Conservation (phyloP, 1,140 invertebrate genomes). For the Listronotus oregonensis region DNA sequence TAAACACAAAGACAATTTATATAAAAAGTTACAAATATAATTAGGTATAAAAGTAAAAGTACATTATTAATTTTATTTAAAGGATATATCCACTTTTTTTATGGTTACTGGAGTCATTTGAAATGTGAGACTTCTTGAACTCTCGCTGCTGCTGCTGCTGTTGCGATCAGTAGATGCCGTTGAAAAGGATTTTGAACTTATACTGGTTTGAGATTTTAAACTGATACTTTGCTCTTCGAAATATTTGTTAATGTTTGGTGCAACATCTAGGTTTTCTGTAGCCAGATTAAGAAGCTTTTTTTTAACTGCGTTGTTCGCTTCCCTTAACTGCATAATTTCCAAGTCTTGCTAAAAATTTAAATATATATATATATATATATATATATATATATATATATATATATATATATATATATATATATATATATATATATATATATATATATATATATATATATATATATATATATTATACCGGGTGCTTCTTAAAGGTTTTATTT, state of each 20-base stretch:
- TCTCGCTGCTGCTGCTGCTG: not conserved
- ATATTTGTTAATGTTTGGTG: slow-evolving; percentile 41
- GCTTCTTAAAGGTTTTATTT: too few relatives aligned
- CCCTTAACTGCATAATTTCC: slow-evolving; percentile 48
- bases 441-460: not conserved
- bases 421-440: slow-evolving; percentile 9
- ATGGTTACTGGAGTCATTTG: slow-evolving; percentile 17
- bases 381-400: too few relatives aligned
- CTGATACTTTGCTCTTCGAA: slow-evolving; percentile 38
- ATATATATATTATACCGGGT: not conserved
- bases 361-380: slow-evolving; percentile 4
- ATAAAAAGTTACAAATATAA: too few relatives aligned
- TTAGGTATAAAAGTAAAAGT: slow-evolving; percentile 14
- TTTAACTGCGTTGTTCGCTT: slow-evolving; percentile 52
- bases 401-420: slow-evolving; percentile 1
- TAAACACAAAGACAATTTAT: too few relatives aligned
- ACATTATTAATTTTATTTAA: slow-evolving; percentile 14
- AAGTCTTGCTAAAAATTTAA: slow-evolving; percentile 49
- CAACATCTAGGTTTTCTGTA: slow-evolving; percentile 47
- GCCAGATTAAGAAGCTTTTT: slow-evolving; percentile 55
- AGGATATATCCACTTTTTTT: slow-evolving; percentile 34
- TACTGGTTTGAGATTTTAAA: slow-evolving; percentile 26
- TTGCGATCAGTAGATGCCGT: not conserved
- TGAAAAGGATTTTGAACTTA: slow-evolving; percentile 25
- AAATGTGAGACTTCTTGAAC: slow-evolving; percentile 2